Conservation (phyloP, 2,113 vertebrate genomes). For the Sebastes fasciatus region DNA sequence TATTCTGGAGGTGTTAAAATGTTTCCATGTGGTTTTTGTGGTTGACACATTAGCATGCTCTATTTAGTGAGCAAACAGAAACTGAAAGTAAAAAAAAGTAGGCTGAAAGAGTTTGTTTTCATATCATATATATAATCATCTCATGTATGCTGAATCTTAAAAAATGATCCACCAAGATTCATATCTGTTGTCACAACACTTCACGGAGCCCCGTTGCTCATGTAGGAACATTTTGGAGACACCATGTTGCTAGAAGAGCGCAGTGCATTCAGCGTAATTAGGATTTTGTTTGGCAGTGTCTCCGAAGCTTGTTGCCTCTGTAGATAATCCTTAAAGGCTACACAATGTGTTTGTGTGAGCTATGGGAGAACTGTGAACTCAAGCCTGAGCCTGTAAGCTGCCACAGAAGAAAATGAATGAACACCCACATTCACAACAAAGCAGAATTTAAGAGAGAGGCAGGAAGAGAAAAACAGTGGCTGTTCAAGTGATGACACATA, state of each 20-base stretch:
- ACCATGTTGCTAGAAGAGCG: slow-evolving; percentile 28
- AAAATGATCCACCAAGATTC: slow-evolving; percentile 12
- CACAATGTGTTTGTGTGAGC: slow-evolving; percentile 75
- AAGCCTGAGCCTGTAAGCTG: slow-evolving; percentile 70
- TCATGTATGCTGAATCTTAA: background rate
- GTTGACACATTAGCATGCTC: background rate
- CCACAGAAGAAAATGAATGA: slow-evolving; percentile 68
- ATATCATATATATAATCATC: background rate
- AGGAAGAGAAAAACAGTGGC: slow-evolving; percentile 29
- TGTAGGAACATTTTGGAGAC: slow-evolving; percentile 38
- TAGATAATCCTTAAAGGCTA: slow-evolving; percentile 71
- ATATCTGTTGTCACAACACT: slow-evolving; percentile 31
- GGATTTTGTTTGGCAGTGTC: slow-evolving; percentile 72
- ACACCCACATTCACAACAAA: slow-evolving; percentile 70
- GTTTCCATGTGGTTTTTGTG: background rate
- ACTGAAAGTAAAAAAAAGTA: background rate
- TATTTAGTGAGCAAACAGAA: background rate
- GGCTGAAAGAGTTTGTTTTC: background rate
- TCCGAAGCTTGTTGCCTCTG: slow-evolving; percentile 60
- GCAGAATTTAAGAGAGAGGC: slow-evolving; percentile 41
- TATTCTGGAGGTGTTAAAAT: background rate
- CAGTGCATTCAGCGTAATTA: slow-evolving; percentile 60
- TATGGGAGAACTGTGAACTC: slow-evolving; percentile 71
- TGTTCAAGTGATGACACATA: slow-evolving; percentile 25
- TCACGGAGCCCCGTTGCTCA: slow-evolving; percentile 12